Conservation (phyloP, 2,888 invertebrate genomes). For the Lasioglossum zephyrum region DNA sequence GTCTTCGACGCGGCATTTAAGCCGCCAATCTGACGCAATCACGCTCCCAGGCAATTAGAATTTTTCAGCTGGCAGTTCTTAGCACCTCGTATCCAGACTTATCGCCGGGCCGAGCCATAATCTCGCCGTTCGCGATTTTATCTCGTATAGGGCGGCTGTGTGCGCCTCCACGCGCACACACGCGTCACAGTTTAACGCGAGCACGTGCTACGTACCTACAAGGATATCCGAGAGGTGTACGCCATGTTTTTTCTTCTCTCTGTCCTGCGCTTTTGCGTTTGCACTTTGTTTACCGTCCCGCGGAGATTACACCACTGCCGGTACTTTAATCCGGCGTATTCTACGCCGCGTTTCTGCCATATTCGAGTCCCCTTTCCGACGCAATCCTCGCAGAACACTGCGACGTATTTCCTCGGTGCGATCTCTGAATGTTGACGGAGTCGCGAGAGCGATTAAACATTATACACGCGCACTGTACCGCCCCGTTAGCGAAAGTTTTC, state of each 20-base stretch:
- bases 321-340: constrained; percentile 30
- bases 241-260: constrained; percentile 12
- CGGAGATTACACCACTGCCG: constrained; percentile 26
- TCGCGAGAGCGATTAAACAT: not conserved
- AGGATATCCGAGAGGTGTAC: constrained; percentile 30
- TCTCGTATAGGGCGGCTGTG: constrained; percentile 20
- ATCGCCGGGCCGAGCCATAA: constrained; percentile 31
- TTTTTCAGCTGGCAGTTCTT: constrained; percentile 41
- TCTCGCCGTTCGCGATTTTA: constrained; percentile 48
- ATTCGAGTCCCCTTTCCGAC: not conserved
- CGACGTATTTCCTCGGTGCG: not conserved
- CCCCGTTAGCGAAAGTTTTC: not conserved
- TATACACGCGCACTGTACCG: not conserved
- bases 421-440: not conserved
- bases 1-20: not conserved
- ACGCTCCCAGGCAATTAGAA: constrained; percentile 45
- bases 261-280: constrained; percentile 24
- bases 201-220: constrained; percentile 32
- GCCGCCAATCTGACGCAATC: constrained; percentile 20
- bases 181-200: constrained; percentile 36
- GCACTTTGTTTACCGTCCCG: constrained; percentile 20
- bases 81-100: constrained; percentile 38
- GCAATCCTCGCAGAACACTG: not conserved
- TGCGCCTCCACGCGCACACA: constrained; percentile 30
- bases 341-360: not conserved